Evolutionary conservation across 2,113 vertebrate species (phyloP).

Genomic region (Psammodynastes pulverulentus): DNA sequence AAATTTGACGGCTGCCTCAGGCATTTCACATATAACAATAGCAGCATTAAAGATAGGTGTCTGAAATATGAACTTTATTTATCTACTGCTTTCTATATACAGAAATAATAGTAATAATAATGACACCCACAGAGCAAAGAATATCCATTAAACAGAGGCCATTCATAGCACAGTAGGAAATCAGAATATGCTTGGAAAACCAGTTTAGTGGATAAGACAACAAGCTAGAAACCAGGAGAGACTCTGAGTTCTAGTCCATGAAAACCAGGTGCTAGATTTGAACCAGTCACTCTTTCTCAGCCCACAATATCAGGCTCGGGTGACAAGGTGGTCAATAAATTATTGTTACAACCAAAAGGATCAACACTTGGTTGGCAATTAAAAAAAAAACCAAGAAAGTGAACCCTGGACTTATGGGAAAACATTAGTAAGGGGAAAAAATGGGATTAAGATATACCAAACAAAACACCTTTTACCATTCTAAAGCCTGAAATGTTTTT

Average conservation of each 20-base stretch:
- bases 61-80: not conserved
- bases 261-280: not conserved
- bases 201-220: not conserved
- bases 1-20: not conserved
- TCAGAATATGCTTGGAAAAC: not conserved
- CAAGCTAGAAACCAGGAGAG: not conserved
- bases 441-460: not conserved
- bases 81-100: not conserved
- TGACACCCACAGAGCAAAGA: not conserved
- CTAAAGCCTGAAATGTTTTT: not conserved
- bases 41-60: not conserved
- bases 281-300: not conserved
- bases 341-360: not conserved
- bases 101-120: not conserved
- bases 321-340: not conserved
- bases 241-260: not conserved
- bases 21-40: not conserved
- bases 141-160: not conserved
- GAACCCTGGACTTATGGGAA: not conserved
- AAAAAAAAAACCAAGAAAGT: not conserved
- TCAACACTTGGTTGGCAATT: not conserved
- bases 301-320: not conserved
- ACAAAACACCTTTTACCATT: not conserved
- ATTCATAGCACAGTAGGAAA: not conserved
- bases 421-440: not conserved